These are phyloP conservation scores for Brachionus rubens DNA, from an alignment of 1,140 invertebrate species.

Conservation along the genomic window DNA sequence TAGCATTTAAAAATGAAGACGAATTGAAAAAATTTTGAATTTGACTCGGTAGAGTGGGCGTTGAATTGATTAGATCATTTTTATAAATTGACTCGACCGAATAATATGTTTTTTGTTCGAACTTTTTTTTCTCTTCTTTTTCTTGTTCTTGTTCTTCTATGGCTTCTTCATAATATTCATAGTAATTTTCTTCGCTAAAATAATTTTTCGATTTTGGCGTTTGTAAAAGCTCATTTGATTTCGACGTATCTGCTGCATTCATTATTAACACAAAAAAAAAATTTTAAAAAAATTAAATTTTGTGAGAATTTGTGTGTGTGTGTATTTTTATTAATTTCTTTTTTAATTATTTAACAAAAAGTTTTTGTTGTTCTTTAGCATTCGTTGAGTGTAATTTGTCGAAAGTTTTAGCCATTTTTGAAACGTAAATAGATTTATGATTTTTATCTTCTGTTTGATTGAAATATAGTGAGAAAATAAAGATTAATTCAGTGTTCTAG, in stretches of 20 bases:
- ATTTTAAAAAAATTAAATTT: background rate
- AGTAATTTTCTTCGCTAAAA: conserved; percentile 12
- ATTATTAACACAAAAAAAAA: background rate
- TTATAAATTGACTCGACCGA: conserved; percentile 23
- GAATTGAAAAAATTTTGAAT: background rate
- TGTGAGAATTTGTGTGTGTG: background rate
- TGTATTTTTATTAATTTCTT: too few relatives aligned
- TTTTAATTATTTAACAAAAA: too few relatives aligned
- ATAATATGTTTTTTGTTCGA: conserved; percentile 23
- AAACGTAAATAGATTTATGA: background rate
- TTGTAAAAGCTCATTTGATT: background rate
- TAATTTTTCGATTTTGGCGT: conserved; percentile 19
- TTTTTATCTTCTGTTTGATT: background rate
- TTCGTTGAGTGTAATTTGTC: background rate
- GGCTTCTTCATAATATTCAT: conserved; percentile 22
- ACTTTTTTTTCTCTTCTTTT: conserved; percentile 3
- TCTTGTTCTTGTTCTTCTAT: too few relatives aligned
- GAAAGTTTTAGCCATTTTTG: background rate
- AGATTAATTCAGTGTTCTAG: too few relatives aligned
- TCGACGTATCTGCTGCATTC: background rate
- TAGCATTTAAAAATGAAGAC: conserved; percentile 9
- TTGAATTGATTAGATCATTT: conserved; percentile 34
- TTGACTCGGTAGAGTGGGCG: background rate
- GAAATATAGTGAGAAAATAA: background rate
- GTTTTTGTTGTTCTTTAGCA: background rate